phyloP scores from a whole-genome alignment of 2,113 vertebrate genomes.

The Oreochromis niloticus region DNA sequence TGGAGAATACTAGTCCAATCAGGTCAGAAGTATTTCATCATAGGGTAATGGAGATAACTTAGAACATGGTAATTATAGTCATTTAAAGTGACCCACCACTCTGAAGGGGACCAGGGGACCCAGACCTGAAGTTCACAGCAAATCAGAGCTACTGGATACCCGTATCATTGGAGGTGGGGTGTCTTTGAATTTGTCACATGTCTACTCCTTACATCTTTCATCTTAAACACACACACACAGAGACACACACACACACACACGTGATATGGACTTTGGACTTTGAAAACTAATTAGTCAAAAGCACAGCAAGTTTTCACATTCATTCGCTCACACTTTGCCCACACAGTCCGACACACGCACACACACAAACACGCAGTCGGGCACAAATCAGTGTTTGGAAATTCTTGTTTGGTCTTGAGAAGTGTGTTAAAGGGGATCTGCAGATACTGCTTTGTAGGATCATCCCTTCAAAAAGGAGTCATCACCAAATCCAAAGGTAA shows the following conservation, averaged over 20 bases:
- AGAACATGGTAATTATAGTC: not conserved
- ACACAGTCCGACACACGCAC: not conserved
- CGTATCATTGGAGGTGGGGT: not conserved
- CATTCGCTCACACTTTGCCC: not conserved
- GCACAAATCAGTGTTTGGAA: not conserved
- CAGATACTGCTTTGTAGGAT: not conserved
- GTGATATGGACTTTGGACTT: constrained; percentile 31
- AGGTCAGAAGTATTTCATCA: not conserved
- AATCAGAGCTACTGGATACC: not conserved
- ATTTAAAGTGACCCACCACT: not conserved
- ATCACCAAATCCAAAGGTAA: constrained; percentile 22
- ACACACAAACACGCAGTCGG: not conserved
- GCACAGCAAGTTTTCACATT: not conserved
- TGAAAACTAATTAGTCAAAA: not conserved
- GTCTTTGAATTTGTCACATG: not conserved
- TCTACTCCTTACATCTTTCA: not conserved
- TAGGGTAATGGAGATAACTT: not conserved
- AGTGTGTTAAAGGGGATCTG: not conserved
- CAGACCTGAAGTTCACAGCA: not conserved
- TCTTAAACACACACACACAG: not conserved
- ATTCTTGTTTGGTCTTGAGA: constrained; percentile 1
- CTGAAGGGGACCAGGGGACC: not conserved
- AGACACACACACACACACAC: not conserved
- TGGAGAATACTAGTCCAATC: not conserved
- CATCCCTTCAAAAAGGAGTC: not conserved